Conservation (phyloP, 2,888 invertebrate genomes). For the Agrotis ipsilon region DNA sequence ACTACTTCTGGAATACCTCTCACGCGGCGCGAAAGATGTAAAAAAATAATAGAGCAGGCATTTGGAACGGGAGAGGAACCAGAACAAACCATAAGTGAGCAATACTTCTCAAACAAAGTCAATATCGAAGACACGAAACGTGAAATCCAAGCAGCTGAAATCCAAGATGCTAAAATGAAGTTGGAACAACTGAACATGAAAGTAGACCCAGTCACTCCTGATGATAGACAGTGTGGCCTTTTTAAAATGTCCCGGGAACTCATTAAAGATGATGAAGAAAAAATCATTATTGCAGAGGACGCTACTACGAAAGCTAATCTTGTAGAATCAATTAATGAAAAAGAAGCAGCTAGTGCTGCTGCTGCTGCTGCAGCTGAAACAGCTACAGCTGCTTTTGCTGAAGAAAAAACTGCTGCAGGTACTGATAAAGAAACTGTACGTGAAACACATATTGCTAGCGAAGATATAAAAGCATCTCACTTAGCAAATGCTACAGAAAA, state of each 20-base stretch:
- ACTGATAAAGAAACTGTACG: too few relatives aligned
- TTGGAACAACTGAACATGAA: background rate
- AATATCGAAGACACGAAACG: slow-evolving; percentile 40
- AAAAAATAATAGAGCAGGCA: slow-evolving; percentile 60
- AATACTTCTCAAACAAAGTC: slow-evolving; percentile 34
- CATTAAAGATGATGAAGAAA: slow-evolving; percentile 5
- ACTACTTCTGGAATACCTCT: background rate
- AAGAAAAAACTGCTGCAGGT: too few relatives aligned
- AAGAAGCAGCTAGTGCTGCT: background rate
- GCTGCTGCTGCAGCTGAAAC: background rate
- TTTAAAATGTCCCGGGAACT: slow-evolving; percentile 22
- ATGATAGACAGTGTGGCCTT: slow-evolving; percentile 26
- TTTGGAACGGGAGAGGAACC: slow-evolving; percentile 50
- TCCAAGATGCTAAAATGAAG: slow-evolving; percentile 14
- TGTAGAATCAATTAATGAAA: background rate
- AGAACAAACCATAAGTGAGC: background rate
- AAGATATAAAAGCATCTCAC: background rate
- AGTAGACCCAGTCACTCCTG: background rate
- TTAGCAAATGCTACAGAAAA: background rate
- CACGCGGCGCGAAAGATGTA: slow-evolving; percentile 59
- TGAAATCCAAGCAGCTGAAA: slow-evolving; percentile 33
- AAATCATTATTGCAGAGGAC: background rate
- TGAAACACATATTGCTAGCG: too few relatives aligned
- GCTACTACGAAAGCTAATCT: background rate
- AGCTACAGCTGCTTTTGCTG: too few relatives aligned